Evolutionary conservation across 2,113 vertebrate genomes (phyloP).

Genomic region (Oostethus manadensis): DNA sequence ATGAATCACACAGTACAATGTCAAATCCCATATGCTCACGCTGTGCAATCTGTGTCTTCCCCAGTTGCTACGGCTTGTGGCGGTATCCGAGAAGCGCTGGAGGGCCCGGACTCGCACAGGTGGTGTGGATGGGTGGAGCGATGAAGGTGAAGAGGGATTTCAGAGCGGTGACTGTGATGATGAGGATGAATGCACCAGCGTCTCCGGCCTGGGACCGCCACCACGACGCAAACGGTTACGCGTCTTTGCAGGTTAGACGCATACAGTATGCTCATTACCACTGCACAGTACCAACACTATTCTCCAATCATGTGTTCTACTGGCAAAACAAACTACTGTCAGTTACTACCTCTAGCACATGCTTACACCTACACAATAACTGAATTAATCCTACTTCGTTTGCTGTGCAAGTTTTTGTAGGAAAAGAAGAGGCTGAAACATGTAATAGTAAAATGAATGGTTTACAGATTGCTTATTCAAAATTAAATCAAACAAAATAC

Average conservation of each 20-base stretch:
- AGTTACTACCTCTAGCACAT: background rate
- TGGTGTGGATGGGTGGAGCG: slow-evolving; percentile 29
- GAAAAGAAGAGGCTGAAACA: no score
- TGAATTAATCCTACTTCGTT: no score
- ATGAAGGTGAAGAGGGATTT: slow-evolving; percentile 66
- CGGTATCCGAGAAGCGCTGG: slow-evolving; percentile 68
- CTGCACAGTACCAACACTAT: background rate
- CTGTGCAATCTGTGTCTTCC: slow-evolving; percentile 19
- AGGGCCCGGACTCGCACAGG: slow-evolving; percentile 54
- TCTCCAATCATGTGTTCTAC: no score
- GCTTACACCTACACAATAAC: no score
- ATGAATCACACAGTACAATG: slow-evolving; percentile 32
- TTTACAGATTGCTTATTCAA: no score
- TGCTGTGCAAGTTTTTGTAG: no score
- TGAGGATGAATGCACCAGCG: slow-evolving; percentile 71
- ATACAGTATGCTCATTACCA: background rate
- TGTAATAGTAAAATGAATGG: no score
- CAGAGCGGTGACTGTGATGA: slow-evolving; percentile 76
- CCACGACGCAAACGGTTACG: slow-evolving; percentile 70
- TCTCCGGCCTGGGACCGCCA: slow-evolving; percentile 70
- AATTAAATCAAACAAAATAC: no score
- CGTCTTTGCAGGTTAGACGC: slow-evolving; percentile 69
- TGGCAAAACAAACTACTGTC: background rate
- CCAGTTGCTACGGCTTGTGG: slow-evolving; percentile 71
- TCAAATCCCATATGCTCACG: background rate